Evolutionary conservation across 2,888 invertebrate species (phyloP), one percentile per base, ranked within the genome.

Genomic region (Tiliacea aurago): DNA sequence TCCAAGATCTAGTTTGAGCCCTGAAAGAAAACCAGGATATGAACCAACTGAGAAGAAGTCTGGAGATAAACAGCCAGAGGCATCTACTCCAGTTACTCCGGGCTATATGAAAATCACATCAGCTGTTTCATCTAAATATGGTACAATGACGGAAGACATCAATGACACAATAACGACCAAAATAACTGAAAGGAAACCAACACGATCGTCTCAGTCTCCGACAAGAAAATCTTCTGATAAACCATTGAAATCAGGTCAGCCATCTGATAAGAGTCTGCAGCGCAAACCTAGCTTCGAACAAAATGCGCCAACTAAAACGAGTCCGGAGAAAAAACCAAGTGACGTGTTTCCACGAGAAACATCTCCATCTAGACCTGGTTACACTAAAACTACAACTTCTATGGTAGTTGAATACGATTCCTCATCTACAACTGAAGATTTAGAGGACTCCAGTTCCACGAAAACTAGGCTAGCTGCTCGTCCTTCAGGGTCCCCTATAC

Each of bases 371-470:
- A 72, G 78, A 23, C 86, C 87, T 11, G 69, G 70, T 59, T 83
- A 81, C 28, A 83, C 68, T 47, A 87, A 76, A 67, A 81, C 72
- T 7, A 84, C 84, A 10, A 70, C 81, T 53, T 84, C 86, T n/a
- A 81, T 79, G 65, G 70, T 70, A 63, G 81, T 78, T 28, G 73
- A 86, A 80, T 79, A 80, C 33, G 82, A 80, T 62, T 85, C 83
- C 4, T 75, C 75, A 0, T 80, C 80, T 49, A 41, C 76, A 6
- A 73, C 55, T 51, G 80, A 84, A 41, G 73, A 84, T 62, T 33
- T 80, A 53, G 78, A 81, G 15, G 69, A 83, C n/a, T 47, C 33
- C 13, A 66, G 55, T 33, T 56, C 20, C 11, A 65, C 49, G n/a
- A 59, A 76, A 51, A 62, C 59, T 51, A 61, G 23, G 18, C 58